phyloP scores from a whole-genome alignment of 2,113 vertebrate species.

The Clupea harengus region DNA sequence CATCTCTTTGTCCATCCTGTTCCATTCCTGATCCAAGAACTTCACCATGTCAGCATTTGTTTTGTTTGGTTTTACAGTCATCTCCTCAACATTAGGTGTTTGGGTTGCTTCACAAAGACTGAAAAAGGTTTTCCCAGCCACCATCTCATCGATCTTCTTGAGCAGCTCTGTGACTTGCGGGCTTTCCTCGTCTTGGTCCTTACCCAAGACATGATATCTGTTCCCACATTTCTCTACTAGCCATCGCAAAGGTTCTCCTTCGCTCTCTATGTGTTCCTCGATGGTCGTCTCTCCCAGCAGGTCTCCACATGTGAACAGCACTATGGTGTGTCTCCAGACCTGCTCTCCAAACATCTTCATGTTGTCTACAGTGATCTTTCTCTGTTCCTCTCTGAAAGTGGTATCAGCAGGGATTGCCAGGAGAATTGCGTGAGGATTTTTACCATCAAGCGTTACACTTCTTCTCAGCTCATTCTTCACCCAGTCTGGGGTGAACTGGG shows the following conservation, averaged over 20 bases:
- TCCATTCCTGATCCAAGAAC: background rate
- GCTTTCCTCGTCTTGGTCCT: background rate
- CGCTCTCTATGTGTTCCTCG: constrained; percentile 23
- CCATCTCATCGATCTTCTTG: constrained; percentile 31
- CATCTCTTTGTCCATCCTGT: background rate
- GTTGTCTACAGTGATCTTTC: background rate
- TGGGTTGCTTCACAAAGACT: background rate
- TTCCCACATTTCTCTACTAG: constrained; percentile 30
- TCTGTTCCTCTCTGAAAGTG: too few species aligned
- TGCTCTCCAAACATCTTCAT: constrained; percentile 15
- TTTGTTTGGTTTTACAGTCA: background rate
- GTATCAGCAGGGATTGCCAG: too few species aligned
- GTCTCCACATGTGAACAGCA: constrained; percentile 31
- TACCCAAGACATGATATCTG: constrained; percentile 21
- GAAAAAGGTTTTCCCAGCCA: constrained; percentile 19
- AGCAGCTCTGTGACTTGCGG: constrained; percentile 24
- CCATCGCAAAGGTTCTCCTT: background rate
- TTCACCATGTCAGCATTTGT: background rate
- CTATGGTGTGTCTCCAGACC: constrained; percentile 9
- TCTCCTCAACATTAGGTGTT: background rate
- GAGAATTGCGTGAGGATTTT: too few species aligned
- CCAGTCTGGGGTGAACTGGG: too few species aligned
- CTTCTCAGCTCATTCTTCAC: too few species aligned
- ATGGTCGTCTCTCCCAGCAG: background rate
- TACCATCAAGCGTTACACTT: too few species aligned